Evolutionary conservation across 2,113 vertebrate species (phyloP), one percentile per base, ranked within the genome.

Genomic region (Indicator maculatus): DNA sequence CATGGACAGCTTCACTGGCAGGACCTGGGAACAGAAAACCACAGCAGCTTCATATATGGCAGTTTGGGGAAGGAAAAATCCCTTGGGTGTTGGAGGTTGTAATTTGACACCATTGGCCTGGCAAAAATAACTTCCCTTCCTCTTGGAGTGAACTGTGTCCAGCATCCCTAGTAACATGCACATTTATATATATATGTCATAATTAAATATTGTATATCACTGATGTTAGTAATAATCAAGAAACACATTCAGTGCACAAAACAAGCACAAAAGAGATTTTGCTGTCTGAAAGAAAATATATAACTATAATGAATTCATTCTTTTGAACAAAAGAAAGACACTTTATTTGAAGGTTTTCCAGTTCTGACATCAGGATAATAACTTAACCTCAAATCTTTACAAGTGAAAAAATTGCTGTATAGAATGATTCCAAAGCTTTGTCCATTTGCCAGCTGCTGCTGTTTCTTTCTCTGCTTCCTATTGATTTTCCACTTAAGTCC

Each of bases 381-480:
- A 60, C 47, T 60, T 86, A 83, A 70, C 19, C 16, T 86, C 59
- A 71, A n/a, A 87, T 83, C n/a, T 78, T 83, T 52, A 50, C 41
- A 93, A 64, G 10, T 58, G 30, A 76, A 94, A 93, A 94, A 55
- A 71, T 31, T 64, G 13, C 11, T 75, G 5, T 52, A 80, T 78
- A 81, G 23, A 86, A 80, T 90, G 44, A 92, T 90, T 87, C 56
- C 59, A 88, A 38, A 89, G n/a, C 28, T 63, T 23, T 82, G 45
- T n/a, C 47, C 19, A 45, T 74, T 65, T 89, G 59, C 79, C 33
- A 77, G 55, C 69, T 73, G 70, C 38, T 92, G 56, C 50, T 80
- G 24, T 85, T 86, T 93, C 67, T 95, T 87, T 31, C 41, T 91
- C 39, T 63, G 63, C 60, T 93, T 94, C 31, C 21, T 86, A 92